phyloP scores from a whole-genome alignment of 2,113 vertebrate genomes.

The Tricholaema leucomelas region DNA sequence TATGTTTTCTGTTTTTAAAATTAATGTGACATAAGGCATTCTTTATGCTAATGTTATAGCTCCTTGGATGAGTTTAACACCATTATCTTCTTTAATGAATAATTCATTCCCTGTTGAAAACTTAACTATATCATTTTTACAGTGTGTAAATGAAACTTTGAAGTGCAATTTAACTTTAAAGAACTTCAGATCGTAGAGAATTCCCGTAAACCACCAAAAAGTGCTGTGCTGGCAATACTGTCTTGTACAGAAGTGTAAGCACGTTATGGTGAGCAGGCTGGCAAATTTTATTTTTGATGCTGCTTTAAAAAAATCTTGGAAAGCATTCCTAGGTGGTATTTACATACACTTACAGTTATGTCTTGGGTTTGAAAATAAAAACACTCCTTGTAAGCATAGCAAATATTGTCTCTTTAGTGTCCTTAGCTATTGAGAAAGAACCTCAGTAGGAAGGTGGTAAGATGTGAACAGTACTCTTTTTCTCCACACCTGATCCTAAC shows the following conservation, averaged over 20 bases:
- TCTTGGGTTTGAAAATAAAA: neutral
- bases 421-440: neutral
- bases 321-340: neutral
- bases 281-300: conserved; percentile 46
- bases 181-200: conserved; percentile 73
- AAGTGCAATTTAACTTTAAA: conserved; percentile 79
- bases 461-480: neutral
- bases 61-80: conserved; percentile 74
- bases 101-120: conserved; percentile 81
- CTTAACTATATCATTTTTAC: conserved; percentile 81
- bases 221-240: conserved; percentile 57
- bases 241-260: conserved; percentile 41
- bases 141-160: conserved; percentile 78
- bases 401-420: neutral
- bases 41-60: conserved; percentile 81
- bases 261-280: conserved; percentile 1
- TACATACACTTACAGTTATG: neutral
- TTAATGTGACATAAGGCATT: conserved; percentile 76
- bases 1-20: conserved; percentile 78
- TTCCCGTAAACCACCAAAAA: conserved; percentile 69
- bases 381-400: neutral
- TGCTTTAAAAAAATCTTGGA: conserved; percentile 12
- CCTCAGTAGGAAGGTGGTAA: neutral
- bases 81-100: conserved; percentile 81
- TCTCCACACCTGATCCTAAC: neutral